Base-by-base conservation (phyloP, 1,140 invertebrate genomes). In the Oedothorax gibbosus region DNA sequence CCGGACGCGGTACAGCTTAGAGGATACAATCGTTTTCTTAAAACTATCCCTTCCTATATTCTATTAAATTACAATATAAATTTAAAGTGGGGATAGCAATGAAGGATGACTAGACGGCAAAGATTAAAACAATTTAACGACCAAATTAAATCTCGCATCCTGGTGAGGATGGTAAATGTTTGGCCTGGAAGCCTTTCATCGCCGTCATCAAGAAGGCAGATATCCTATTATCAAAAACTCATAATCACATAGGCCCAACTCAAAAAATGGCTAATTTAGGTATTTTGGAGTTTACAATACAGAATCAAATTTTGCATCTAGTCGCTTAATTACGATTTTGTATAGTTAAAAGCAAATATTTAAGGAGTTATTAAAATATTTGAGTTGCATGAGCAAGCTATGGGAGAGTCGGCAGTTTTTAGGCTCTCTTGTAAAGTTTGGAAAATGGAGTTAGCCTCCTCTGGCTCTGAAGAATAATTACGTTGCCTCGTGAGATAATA, bases 61-160 rank as follows among this genome's bases (percentile, higher is more conserved):
- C 69, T 35, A 71, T 71, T 71, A 71, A 71, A 71, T 71, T 71
- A 53, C 54, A 71, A 71, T 71, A 53, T 51, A 71, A 10, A 71
- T 71, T 71, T 71, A 53, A 71, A 35, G 35, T 35, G 6, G 49
- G 69, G 69, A 71, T 71, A 51, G 69, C 57, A 15, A 51, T 71
- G 54, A 71, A 71, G 51, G 69, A 71, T 71, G 51, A 51, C 69
- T 53, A 18, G 49, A 71, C 50, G 54, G 50, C 69, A 71, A 71
- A 71, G 69, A 71, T 71, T 71, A 71, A 71, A 71, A 71, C 51
- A 53, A 51, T 71, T 53, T 15, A 21, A 60, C 14, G 35, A 64
- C 51, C 35, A 77, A 77, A 77, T 77, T 77, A 77, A 77, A 77
- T 77, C 54, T 77, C 49, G 57, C 51, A 77, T 77, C 35, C 54